Conservation (phyloP, 1,140 invertebrate species). For the Vollenhovia emeryi region DNA sequence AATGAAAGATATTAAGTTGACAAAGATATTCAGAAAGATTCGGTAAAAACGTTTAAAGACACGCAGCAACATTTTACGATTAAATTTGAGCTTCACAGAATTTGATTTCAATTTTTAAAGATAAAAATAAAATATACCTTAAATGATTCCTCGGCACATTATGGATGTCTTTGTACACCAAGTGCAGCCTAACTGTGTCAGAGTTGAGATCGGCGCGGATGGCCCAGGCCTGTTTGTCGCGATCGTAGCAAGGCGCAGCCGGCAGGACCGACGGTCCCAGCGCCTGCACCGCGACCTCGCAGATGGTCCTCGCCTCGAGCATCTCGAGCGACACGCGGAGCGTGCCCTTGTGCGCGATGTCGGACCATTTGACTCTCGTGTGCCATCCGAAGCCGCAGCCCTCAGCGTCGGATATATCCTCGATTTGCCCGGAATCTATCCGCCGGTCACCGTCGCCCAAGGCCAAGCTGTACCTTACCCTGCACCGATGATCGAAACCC, state of each 20-base stretch:
- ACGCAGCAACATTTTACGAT: neutral
- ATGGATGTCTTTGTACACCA: conserved; percentile 94
- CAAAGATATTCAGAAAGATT: neutral
- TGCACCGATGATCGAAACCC: conserved; percentile 93
- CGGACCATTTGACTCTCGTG: conserved; percentile 87
- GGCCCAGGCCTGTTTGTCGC: conserved; percentile 94
- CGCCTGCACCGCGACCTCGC: conserved; percentile 88
- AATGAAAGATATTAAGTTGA: neutral
- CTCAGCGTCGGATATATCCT: conserved; percentile 91
- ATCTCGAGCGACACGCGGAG: conserved; percentile 91
- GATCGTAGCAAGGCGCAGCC: conserved; percentile 92
- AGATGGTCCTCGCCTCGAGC: conserved; percentile 91
- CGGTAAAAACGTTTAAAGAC: neutral
- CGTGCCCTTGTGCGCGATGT: conserved; percentile 87
- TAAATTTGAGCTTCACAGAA: neutral
- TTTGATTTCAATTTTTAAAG: neutral
- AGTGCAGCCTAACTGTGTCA: conserved; percentile 91
- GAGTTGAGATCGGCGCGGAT: conserved; percentile 93
- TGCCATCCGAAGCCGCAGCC: conserved; percentile 91
- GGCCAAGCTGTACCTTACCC: conserved; percentile 90
- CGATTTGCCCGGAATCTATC: conserved; percentile 91
- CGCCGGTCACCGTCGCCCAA: conserved; percentile 91
- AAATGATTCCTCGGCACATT: conserved; percentile 94
- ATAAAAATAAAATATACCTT: conserved; percentile 81
- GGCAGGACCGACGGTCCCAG: conserved; percentile 81